Evolutionary conservation across 23 tunicate species (phyloP), one percentile per base, ranked within the genome.

Genomic region (Corella eumyota): DNA sequence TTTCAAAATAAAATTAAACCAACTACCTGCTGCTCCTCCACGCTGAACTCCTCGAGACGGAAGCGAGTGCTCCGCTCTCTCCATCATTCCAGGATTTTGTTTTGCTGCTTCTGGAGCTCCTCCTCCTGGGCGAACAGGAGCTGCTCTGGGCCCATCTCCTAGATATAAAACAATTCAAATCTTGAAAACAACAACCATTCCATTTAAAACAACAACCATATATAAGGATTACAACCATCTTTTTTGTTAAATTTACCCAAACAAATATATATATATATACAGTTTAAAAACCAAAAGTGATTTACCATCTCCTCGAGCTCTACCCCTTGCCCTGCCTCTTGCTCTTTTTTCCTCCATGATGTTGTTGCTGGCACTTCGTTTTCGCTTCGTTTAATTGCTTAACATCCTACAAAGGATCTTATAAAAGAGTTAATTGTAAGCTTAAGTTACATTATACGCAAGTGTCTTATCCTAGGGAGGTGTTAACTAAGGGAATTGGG

Each of bases 301-400:
- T n/a, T n/a, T n/a, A n/a, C n/a, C n/a, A 22, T 26, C 68, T 29
- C 61, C 78, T 29, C 78, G 60, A 2, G 61, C 68, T 28, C 78
- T 49, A 30, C 78, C 78, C 33, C 78, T 45, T 32, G 78, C 78
- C 50, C 78, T 57, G 32, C 64, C 78, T 61, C 78, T 30, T 1
- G 78, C 68, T 24, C 78, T 33, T 32, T 33, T 30, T 60, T 60
- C 45, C n/a, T n/a, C n/a, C n/a, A n/a, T n/a, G n/a, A n/a, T n/a
- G n/a, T n/a, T n/a, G n/a, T n/a, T n/a, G n/a, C n/a, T n/a, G n/a
- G n/a, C n/a, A n/a, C n/a, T n/a, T n/a, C n/a, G n/a, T n/a, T n/a
- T n/a, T n/a, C n/a, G n/a, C n/a, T n/a, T n/a, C n/a, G n/a, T n/a
- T n/a, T n/a, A n/a, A n/a, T n/a, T n/a, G n/a, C n/a, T n/a, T n/a